phyloP scores from a whole-genome alignment of 2,797 vertebrate species.

The Austrolebias charrua region DNA sequence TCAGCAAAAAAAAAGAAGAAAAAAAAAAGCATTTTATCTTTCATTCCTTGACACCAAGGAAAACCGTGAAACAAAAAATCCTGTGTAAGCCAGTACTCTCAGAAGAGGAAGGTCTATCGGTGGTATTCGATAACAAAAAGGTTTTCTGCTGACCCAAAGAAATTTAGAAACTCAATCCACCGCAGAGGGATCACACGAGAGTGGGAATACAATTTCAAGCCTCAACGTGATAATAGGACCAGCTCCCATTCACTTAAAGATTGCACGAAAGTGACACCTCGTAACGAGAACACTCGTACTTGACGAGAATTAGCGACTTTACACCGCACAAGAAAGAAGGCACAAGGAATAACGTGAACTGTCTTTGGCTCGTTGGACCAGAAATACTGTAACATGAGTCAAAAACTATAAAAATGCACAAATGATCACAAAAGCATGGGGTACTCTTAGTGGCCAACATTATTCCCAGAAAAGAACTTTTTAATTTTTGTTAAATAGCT shows the following conservation, averaged over 20 bases:
- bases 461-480: slow-evolving; percentile 1
- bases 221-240: slow-evolving; percentile 1
- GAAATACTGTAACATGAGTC: slow-evolving; percentile 7
- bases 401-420: background rate
- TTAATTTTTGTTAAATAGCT: background rate
- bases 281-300: background rate
- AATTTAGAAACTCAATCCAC: slow-evolving; percentile 12
- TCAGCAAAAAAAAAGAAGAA: no score
- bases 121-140: slow-evolving; percentile 6
- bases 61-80: background rate
- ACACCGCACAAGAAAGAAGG: slow-evolving; percentile 4
- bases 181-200: background rate
- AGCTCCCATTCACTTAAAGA: slow-evolving; percentile 5
- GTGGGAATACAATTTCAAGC: slow-evolving; percentile 7
- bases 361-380: slow-evolving; percentile 5
- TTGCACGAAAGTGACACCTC: slow-evolving; percentile 3
- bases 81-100: background rate
- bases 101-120: slow-evolving; percentile 3
- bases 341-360: slow-evolving; percentile 4
- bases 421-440: background rate
- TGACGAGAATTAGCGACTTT: slow-evolving; percentile 3
- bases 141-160: slow-evolving; percentile 10
- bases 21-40: no score
- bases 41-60: background rate
- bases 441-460: background rate